phyloP scores from a whole-genome alignment of 2,113 vertebrate species.

The Cepphus grylle region DNA sequence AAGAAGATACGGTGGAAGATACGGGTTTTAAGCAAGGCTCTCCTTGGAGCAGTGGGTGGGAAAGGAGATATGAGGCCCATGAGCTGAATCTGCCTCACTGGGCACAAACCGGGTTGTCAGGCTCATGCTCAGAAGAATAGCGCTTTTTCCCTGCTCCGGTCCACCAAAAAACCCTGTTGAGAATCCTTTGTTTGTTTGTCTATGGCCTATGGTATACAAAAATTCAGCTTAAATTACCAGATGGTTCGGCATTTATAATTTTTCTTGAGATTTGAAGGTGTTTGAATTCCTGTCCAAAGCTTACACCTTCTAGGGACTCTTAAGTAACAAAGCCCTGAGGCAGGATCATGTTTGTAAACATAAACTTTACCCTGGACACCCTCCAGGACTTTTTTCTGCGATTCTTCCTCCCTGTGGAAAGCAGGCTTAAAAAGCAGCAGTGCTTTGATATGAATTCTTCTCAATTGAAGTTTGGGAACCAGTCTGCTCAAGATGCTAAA shows the following conservation, averaged over 20 bases:
- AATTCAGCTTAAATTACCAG: not conserved
- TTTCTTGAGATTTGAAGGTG: not conserved
- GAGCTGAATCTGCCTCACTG: not conserved
- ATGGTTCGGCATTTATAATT: not conserved
- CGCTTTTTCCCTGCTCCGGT: rapidly evolving
- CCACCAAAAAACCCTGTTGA: not conserved
- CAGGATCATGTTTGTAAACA: slow-evolving; percentile 29
- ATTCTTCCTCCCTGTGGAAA: not conserved
- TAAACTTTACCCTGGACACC: not conserved
- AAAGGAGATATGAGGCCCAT: not conserved
- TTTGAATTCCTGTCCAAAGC: not conserved
- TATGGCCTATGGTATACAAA: not conserved
- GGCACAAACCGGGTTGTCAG: not conserved
- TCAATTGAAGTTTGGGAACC: not conserved
- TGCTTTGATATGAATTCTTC: not conserved
- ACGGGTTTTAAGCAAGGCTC: not conserved
- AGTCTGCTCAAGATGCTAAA: not conserved
- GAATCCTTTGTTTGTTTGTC: not conserved
- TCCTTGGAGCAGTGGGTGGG: not conserved
- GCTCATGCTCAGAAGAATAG: not conserved
- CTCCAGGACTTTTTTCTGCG: not conserved
- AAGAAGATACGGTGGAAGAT: not conserved
- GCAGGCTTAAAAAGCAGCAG: not conserved
- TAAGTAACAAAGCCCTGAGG: not conserved
- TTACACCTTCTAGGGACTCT: not conserved